phyloP scores from a whole-genome alignment of 2,888 invertebrate species.

The Hyposoter dolosus region DNA sequence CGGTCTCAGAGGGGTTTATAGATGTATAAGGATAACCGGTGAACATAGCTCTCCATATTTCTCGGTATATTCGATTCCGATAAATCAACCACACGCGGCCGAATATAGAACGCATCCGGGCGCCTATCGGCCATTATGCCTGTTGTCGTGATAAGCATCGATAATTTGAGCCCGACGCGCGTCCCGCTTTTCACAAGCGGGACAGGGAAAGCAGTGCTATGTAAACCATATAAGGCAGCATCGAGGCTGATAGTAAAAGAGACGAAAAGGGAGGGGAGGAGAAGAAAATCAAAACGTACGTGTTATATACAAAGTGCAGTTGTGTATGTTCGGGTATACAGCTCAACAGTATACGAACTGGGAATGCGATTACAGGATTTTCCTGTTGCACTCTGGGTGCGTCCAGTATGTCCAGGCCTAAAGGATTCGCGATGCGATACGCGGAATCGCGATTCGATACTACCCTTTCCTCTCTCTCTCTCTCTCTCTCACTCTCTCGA shows the following conservation, averaged over 20 bases:
- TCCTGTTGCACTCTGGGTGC: slow-evolving; percentile 72
- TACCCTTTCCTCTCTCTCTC: slow-evolving; percentile 10
- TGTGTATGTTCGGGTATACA: not conserved
- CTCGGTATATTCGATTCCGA: slow-evolving; percentile 68
- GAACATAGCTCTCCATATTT: slow-evolving; percentile 43
- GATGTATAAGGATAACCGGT: slow-evolving; percentile 15
- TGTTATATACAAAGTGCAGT: not conserved
- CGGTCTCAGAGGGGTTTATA: not conserved
- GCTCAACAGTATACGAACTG: slow-evolving; percentile 62
- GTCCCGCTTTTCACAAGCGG: slow-evolving; percentile 64
- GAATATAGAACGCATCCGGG: slow-evolving; percentile 52
- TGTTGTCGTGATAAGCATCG: slow-evolving; percentile 73
- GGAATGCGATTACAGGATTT: slow-evolving; percentile 82
- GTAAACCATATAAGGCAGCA: slow-evolving; percentile 18
- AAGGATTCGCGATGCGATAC: slow-evolving; percentile 75
- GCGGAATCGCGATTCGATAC: slow-evolving; percentile 70
- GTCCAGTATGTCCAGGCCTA: slow-evolving; percentile 76
- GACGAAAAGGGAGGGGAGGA: slow-evolving; percentile 44
- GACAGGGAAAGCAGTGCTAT: not conserved
- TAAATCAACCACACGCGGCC: slow-evolving; percentile 66
- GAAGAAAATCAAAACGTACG: not conserved
- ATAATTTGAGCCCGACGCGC: slow-evolving; percentile 71
- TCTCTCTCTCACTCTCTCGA: slow-evolving; percentile 21
- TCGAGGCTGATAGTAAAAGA: slow-evolving; percentile 30
- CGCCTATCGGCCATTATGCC: slow-evolving; percentile 73